phyloP scores from a whole-genome alignment of 2,888 invertebrate species.

The Dolomedes plantarius region DNA sequence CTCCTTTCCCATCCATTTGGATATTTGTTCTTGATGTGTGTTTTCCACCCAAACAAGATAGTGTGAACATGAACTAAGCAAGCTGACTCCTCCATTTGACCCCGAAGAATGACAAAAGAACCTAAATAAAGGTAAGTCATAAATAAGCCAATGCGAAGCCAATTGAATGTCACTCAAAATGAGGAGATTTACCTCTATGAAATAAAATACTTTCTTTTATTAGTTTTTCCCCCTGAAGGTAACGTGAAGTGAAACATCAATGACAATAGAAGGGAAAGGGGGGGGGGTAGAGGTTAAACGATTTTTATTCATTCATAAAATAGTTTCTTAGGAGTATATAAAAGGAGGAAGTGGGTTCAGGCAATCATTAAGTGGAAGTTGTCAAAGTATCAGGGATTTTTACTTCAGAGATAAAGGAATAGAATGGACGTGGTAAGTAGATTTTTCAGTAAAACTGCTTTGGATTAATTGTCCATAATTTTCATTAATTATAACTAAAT shows the following conservation, averaged over 20 bases:
- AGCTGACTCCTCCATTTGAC: neutral
- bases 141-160: neutral
- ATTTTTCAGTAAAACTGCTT: neutral
- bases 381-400: too few species aligned
- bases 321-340: neutral
- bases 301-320: conserved; percentile 1
- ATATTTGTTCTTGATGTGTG: too few species aligned
- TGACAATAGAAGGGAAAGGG: neutral
- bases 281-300: neutral
- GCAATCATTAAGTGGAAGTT: neutral
- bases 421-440: neutral
- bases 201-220: neutral
- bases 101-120: neutral
- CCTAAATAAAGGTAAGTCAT: neutral
- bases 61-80: too few species aligned
- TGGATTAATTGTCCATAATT: too few species aligned
- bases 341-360: neutral
- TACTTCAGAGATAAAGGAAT: too few species aligned
- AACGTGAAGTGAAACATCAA: neutral
- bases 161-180: neutral
- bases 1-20: too few species aligned
- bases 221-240: neutral
- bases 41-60: too few species aligned
- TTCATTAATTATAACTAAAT: too few species aligned
- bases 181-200: neutral